Evolutionary conservation across 2,113 vertebrate genomes (phyloP).

Genomic region (Tenrec ecaudatus): DNA sequence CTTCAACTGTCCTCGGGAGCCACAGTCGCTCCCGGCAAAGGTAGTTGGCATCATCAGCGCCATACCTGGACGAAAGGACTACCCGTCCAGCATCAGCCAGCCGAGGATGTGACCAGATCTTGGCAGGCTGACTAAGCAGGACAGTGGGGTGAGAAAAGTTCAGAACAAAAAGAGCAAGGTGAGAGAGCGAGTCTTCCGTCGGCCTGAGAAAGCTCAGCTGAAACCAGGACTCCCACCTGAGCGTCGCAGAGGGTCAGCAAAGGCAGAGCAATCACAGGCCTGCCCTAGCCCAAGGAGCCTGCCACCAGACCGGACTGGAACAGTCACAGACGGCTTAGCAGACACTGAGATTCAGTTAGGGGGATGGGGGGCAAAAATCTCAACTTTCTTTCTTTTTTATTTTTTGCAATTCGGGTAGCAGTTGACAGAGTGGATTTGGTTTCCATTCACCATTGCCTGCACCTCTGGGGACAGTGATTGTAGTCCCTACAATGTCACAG

Average conservation of each 20-base stretch:
- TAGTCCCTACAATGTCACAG: too few relatives aligned
- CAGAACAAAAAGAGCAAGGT: neutral
- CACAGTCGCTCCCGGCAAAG: neutral
- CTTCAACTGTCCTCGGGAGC: neutral
- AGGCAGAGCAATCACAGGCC: neutral
- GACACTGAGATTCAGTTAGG: neutral
- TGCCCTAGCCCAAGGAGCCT: neutral
- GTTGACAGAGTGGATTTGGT: too few relatives aligned
- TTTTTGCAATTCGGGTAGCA: too few relatives aligned
- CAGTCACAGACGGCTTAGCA: neutral
- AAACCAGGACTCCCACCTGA: neutral
- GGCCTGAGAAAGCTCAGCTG: neutral
- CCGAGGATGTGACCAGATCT: neutral
- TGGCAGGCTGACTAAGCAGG: neutral
- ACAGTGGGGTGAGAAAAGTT: too few relatives aligned
- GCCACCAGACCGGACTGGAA: neutral
- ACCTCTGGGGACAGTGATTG: too few relatives aligned
- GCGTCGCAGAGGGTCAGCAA: neutral
- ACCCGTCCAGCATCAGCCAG: neutral
- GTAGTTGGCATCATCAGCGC: neutral
- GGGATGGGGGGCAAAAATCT: too few relatives aligned
- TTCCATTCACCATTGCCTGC: too few relatives aligned
- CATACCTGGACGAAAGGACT: neutral
- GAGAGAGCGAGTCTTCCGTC: neutral
- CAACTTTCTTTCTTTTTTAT: too few relatives aligned